Base-by-base conservation (phyloP, 2,888 invertebrate species). In the Sphaerophoria rueppellii region DNA sequence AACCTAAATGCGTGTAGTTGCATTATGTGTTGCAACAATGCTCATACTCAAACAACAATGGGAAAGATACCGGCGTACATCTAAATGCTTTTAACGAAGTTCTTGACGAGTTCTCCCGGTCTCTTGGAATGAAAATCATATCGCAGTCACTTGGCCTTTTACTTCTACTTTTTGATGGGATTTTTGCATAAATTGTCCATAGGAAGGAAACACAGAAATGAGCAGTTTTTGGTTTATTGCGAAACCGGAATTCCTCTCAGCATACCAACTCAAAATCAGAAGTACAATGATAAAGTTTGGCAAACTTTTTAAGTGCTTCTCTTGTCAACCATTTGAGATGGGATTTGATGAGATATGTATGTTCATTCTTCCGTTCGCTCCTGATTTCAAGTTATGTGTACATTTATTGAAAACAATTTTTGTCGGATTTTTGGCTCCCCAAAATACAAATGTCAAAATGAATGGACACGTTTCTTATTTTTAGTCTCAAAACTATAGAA, bases 81-180 rank as follows among this genome's bases (percentile, higher is more conserved):
- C 81, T 85, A 85, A 85, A 85, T 85, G 85, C 85, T 85, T 85
- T 85, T 85, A 85, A 72, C 81, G 14, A 58, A 85, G 81, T 81
- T 85, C 81, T 72, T 77, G 63, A 24, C 24, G 24, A 32, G 57
- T 73, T 43, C 50, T 73, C 50, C 35, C 40, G 54, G 80, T 37
- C 75, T 67, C 54, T 48, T 24, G 63, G 24, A 24, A 24, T 24
- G 24, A 2, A 14, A 85, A 77, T 75, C 76, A 65, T 76, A 58
- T 70, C 81, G 24, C 24, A 70, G 69, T 77, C 65, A 70, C 81
- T 71, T 46, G 74, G 58, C 60, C 78, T 73, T 76, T 79, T 80
- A 80, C 80, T 75, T 76, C 80, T 80, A 80, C 80, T 75, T 75
- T 80, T 80, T 80, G 80, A 83, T 83, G 72, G 67, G 52, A 76